phyloP scores from a whole-genome alignment of 2,797 vertebrate species.

The Macrochelys suwanniensis region DNA sequence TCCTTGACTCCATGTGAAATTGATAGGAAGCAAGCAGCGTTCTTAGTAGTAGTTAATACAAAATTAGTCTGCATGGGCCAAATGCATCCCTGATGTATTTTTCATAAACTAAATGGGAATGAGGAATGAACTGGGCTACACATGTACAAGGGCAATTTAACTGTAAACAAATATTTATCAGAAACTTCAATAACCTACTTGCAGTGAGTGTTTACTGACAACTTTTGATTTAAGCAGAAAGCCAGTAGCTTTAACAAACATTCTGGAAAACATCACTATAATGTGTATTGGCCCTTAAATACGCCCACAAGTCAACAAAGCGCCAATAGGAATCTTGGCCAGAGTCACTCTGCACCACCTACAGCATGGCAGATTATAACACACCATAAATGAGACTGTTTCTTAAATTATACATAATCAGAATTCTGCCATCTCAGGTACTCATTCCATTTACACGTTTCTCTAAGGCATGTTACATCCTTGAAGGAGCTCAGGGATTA shows the following conservation, averaged over 20 bases:
- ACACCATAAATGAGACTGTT: neutral
- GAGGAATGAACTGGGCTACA: neutral
- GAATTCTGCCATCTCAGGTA: neutral
- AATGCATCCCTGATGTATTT: neutral
- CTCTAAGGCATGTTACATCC: neutral
- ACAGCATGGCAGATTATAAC: neutral
- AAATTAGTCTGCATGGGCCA: neutral
- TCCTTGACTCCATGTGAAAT: neutral
- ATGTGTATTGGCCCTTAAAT: neutral
- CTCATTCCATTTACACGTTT: neutral
- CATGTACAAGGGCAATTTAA: neutral
- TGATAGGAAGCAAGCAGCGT: neutral
- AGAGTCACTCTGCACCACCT: neutral
- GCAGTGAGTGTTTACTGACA: neutral
- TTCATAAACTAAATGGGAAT: neutral
- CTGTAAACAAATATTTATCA: neutral
- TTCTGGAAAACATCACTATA: neutral
- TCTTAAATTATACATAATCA: neutral
- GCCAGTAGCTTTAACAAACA: neutral
- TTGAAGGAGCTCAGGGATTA: neutral
- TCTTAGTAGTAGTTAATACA: neutral
- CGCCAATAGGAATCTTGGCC: neutral
- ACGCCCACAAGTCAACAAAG: neutral
- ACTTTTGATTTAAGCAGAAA: conserved; percentile 4
- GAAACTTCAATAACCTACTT: neutral